Conservation (phyloP, 2,888 invertebrate species). For the Athalia circularis region DNA sequence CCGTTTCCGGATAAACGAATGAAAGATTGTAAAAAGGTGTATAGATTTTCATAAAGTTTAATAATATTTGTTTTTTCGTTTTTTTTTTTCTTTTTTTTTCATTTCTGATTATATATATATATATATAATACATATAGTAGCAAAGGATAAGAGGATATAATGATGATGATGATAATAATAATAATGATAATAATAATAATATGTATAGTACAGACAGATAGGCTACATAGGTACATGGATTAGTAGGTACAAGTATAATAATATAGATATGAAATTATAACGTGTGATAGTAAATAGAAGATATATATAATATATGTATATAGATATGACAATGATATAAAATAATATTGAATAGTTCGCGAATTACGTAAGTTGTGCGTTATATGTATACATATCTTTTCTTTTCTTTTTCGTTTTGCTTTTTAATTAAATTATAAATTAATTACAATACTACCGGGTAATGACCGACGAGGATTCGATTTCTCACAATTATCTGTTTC, state of each 20-base stretch:
- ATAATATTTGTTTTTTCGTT: conserved; percentile 21
- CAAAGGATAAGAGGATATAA: conserved; percentile 53
- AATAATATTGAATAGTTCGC: conserved; percentile 44
- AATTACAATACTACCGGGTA: conserved; percentile 3
- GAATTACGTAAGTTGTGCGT: conserved; percentile 40
- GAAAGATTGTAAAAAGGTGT: background rate
- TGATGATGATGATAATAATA: conserved; percentile 48
- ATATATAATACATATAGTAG: conserved; percentile 49
- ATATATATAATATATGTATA: conserved; percentile 45
- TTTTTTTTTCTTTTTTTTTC: conserved; percentile 14
- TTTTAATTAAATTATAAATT: too few species aligned
- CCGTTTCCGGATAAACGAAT: too few species aligned
- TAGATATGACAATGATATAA: conserved; percentile 55
- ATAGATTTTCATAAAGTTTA: conserved; percentile 40
- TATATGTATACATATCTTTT: conserved; percentile 19
- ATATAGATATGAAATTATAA: conserved; percentile 54
- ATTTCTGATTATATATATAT: background rate
- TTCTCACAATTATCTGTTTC: background rate
- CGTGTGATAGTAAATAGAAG: conserved; percentile 50
- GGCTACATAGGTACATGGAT: conserved; percentile 67
- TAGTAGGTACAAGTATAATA: conserved; percentile 58
- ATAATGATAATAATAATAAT: conserved; percentile 51
- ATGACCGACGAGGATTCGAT: conserved; percentile 19
- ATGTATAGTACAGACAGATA: conserved; percentile 65
- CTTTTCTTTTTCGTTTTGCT: too few species aligned